Percentiles rank a stretch among this genome's conserved stretches.
Conservation (phyloP, 2,797 vertebrate genomes). For the Lerista edwardsae region DNA sequence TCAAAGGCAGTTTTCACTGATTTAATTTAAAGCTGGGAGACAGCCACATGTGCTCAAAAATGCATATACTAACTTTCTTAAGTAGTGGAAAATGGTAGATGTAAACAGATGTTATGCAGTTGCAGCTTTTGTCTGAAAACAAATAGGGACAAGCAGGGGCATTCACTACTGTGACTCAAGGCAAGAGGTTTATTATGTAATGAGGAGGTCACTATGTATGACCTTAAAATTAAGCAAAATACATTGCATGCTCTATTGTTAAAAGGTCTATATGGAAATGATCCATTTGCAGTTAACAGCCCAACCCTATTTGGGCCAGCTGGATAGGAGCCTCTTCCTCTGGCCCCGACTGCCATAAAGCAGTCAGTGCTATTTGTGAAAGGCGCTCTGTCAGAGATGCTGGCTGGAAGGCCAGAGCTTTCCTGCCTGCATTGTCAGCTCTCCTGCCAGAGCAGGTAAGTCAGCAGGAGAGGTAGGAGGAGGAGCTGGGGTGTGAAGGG, state of each 20-base stretch:
- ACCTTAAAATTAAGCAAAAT: constrained; percentile 40
- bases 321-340: no score
- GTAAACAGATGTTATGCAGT: constrained; percentile 36
- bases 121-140: constrained; percentile 50
- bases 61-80: constrained; percentile 39
- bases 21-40: constrained; percentile 30
- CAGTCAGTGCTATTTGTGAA: no score
- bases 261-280: background rate
- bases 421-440: no score
- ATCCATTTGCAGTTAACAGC: background rate
- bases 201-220: constrained; percentile 23
- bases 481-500: no score
- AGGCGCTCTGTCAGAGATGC: no score
- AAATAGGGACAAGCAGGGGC: constrained; percentile 32
- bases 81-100: constrained; percentile 28
- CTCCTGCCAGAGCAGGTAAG: background rate
- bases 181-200: constrained; percentile 27
- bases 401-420: no score
- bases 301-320: no score
- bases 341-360: no score
- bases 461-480: background rate
- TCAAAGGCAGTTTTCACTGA: background rate
- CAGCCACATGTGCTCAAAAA: constrained; percentile 18
- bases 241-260: background rate
- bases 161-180: constrained; percentile 33